Evolutionary conservation across 92 coral and sea anemone species (phyloP), one percentile per base, ranked within the genome.

Genomic region (Metridium senile): DNA sequence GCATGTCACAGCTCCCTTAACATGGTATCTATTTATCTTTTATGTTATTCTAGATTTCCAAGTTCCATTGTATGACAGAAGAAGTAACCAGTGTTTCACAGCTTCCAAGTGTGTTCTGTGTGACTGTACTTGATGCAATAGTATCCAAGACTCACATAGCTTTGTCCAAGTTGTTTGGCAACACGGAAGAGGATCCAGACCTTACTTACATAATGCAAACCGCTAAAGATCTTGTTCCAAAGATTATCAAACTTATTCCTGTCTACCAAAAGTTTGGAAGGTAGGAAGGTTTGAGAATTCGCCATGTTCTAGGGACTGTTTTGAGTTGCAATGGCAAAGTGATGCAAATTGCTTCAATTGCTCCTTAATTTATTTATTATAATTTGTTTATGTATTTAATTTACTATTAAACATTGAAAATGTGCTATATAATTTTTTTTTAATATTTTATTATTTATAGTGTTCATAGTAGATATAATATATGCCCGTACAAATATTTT

Each of bases 191-290:
- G 61, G 93, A 87, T 49, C 93, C 92, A 11, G 90, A 87, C 72
- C 74, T 92, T 18, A 88, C 90, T 1, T 86, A 82, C 26, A 82
- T 92, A 70, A 83, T 82, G 81, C 87, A 89, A 66, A 80, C 85
- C 56, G 97, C 87, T 33, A 89, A 67, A 65, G 93, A 92, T 19
- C 81, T 96, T 45, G 74, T 96, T 1, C 91, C 93, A 19, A 73
- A 76, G 11, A 76, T 89, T 19, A 52, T 93, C 57, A 84, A 89
- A 26, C 81, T 93, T 58, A 85, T 96, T 75, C 88, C 90, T 25
- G 47, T 85, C 29, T 96, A 87, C 79, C 99, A 96, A 83, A 91
- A 74, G 58, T 93, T 87, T 90, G 86, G 91, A 67, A 90, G 97
- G 99, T 96, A 71, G 49, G 49, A 39, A 13, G 45, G 78, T n/a